Evolutionary conservation across 1,140 invertebrate genomes (phyloP).

Genomic region (Scaptomyza montana): DNA sequence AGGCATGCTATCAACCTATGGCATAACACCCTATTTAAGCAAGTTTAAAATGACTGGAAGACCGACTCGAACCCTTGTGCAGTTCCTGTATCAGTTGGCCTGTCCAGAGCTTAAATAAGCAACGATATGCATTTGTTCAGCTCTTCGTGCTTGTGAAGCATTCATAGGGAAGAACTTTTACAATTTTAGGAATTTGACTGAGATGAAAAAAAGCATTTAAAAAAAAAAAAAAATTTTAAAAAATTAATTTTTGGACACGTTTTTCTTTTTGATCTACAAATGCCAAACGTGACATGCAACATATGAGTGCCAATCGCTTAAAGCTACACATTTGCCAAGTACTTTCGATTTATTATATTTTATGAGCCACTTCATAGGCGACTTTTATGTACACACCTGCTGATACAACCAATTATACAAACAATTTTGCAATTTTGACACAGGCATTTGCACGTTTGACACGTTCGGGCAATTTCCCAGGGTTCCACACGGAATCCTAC

Average conservation of each 20-base stretch:
- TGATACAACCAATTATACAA: slow-evolving; percentile 62
- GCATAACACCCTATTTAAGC: slow-evolving; percentile 86
- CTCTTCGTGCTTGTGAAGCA: neutral
- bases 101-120: slow-evolving; percentile 74
- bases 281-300: neutral
- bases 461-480: slow-evolving; percentile 65
- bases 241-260: no score
- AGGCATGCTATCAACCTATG: slow-evolving; percentile 84
- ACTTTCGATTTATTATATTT: slow-evolving; percentile 3
- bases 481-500: neutral
- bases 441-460: slow-evolving; percentile 64
- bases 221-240: neutral
- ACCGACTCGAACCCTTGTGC: slow-evolving; percentile 57
- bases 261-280: no score
- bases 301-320: slow-evolving; percentile 1
- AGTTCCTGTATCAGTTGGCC: slow-evolving; percentile 84
- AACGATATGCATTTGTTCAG: neutral
- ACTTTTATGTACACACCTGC: slow-evolving; percentile 6
- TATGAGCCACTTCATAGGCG: slow-evolving; percentile 1
- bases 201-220: neutral
- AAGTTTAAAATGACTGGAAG: slow-evolving; percentile 84
- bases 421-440: slow-evolving; percentile 76
- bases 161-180: neutral
- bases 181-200: no score
- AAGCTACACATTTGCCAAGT: neutral